Evolutionary conservation across 2,888 invertebrate genomes (phyloP), one percentile per base, ranked within the genome.

Genomic region (Pharmacophagus antenor): DNA sequence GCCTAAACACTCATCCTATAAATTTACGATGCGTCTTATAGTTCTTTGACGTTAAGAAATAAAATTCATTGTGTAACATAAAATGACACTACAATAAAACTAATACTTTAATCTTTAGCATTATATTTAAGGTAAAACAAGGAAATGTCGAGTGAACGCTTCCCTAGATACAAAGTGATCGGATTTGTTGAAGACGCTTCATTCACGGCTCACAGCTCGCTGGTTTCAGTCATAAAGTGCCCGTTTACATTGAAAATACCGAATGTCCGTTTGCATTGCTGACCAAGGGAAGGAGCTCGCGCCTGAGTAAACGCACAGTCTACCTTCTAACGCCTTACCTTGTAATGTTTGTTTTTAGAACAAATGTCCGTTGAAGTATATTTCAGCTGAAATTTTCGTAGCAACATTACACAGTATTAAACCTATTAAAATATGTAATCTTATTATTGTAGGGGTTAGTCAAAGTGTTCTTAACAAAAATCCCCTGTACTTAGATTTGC

Each of bases 281-380:
- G 76, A 70, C 70, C 79, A 74, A 63, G 67, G 67, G 69, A 66
- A 69, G 75, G 77, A 74, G 77, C 70, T 73, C 72, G 68, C 77
- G 79, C 72, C 70, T 72, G 80, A 79, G 71, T 73, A 85, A 84
- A 85, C 71, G 82, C 55, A 64, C 69, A 59, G 67, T 70, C 65
- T 67, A 63, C 59, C 65, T 69, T 69, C 66, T 65, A 68, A 70
- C 70, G 63, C 67, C 66, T n/a, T n/a, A n/a, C n/a, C n/a, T n/a
- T n/a, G n/a, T n/a, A n/a, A n/a, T 67, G 62, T 64, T 67, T 71
- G 69, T 70, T 72, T 75, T 71, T 65, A 68, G 69, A 68, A 76
- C 76, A 72, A 73, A 73, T 64, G 70, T 57, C 51, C 54, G 18
- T 44, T 18, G 42, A 2, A 18, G 17, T 44, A 18, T 10, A 44